Conservation (phyloP, 2,113 vertebrate genomes). For the Sorex araneus region DNA sequence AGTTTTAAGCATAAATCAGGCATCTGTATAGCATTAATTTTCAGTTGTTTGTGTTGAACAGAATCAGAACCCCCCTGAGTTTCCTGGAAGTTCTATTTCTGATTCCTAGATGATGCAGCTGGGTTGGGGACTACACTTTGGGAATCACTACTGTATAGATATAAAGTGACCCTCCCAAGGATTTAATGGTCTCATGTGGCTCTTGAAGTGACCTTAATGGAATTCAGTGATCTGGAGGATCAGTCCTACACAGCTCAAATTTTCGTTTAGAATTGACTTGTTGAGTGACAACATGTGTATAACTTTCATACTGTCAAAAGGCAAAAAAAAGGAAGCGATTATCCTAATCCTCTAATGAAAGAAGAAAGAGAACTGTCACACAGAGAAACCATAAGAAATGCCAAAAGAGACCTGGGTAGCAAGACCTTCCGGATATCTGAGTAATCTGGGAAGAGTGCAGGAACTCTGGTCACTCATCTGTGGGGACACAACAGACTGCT, state of each 20-base stretch:
- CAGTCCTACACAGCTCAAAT: conserved; percentile 12
- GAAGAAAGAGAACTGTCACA: conserved; percentile 19
- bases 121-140: neutral
- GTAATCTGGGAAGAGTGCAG: conserved; percentile 42
- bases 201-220: conserved; percentile 37
- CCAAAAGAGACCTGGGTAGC: neutral
- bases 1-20: conserved; percentile 50
- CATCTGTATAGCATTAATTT: conserved; percentile 43
- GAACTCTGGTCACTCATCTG: neutral
- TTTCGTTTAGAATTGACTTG: conserved; percentile 50
- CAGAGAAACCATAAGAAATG: neutral
- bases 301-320: conserved; percentile 38
- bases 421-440: neutral
- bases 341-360: conserved; percentile 45
- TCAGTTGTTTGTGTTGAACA: conserved; percentile 34
- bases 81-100: conserved; percentile 33
- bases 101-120: conserved; percentile 23
- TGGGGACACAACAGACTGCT: neutral
- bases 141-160: neutral
- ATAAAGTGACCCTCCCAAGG: neutral
- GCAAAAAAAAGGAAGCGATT: conserved; percentile 17
- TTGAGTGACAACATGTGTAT: neutral
- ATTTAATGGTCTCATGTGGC: conserved; percentile 39
- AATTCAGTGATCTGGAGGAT: conserved; percentile 4
- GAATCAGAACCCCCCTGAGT: conserved; percentile 25